Conservation (phyloP, 2,888 invertebrate species). For the Xanthorhoe spadicearia region DNA sequence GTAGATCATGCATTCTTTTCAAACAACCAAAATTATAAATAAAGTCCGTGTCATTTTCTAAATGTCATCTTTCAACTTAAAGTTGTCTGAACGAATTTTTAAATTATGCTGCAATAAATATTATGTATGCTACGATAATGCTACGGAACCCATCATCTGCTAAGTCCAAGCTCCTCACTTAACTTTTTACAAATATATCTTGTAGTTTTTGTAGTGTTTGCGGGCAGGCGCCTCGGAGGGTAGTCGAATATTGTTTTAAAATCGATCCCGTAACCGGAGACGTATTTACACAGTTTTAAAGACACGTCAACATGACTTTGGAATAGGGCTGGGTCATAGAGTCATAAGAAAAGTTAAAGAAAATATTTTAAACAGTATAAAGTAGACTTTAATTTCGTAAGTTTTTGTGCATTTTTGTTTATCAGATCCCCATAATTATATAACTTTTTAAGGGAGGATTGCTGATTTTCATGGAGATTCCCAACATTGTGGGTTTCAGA, state of each 20-base stretch:
- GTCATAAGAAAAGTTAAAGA: not conserved
- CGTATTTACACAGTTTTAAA: constrained; percentile 78
- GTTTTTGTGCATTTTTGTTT: too few species aligned
- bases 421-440: too few species aligned
- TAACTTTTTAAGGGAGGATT: not conserved
- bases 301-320: constrained; percentile 62
- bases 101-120: too few species aligned
- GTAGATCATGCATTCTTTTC: too few species aligned
- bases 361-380: not conserved
- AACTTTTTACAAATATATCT: constrained; percentile 33
- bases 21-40: too few species aligned
- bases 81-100: too few species aligned
- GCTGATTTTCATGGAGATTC: not conserved
- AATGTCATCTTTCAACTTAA: too few species aligned
- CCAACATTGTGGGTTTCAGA: too few species aligned
- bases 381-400: too few species aligned
- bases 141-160: constrained; percentile 6
- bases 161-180: not conserved
- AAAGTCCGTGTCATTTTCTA: too few species aligned
- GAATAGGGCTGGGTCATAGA: constrained; percentile 49
- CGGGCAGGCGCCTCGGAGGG: constrained; percentile 59
- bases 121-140: not conserved
- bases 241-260: constrained; percentile 68
- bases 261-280: constrained; percentile 70
- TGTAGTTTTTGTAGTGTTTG: constrained; percentile 54